These are phyloP conservation scores for Bradypus variegatus DNA, from an alignment of 2,797 vertebrate genomes.

Conservation along the genomic window DNA sequence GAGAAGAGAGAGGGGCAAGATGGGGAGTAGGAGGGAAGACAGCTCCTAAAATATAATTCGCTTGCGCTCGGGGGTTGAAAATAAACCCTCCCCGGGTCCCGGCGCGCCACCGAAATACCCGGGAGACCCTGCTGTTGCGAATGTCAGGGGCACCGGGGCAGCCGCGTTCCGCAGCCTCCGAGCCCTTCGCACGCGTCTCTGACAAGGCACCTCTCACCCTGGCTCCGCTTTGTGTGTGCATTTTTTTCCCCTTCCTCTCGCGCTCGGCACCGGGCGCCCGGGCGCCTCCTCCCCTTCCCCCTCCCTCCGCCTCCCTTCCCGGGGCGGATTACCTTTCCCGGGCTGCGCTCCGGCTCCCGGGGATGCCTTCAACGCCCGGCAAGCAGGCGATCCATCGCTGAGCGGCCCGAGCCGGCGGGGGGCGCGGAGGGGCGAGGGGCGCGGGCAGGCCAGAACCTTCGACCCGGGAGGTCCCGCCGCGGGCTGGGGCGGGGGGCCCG, in stretches of 20 bases:
- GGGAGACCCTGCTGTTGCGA: constrained; percentile 44
- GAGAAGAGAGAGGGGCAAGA: constrained; percentile 21
- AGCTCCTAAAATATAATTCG: constrained; percentile 56
- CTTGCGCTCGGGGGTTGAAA: constrained; percentile 11
- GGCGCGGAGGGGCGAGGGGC: constrained; percentile 68
- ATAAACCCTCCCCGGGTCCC: constrained; percentile 26
- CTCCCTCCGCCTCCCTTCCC: constrained; percentile 70
- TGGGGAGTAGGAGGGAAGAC: constrained; percentile 45
- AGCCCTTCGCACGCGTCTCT: constrained; percentile 74
- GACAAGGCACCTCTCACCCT: constrained; percentile 90
- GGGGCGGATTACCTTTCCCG: constrained; percentile 81
- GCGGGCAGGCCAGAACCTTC: constrained; percentile 90
- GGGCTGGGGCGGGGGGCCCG: constrained; percentile 67
- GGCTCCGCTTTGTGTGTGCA: constrained; percentile 84
- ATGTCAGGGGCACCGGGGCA: constrained; percentile 60
- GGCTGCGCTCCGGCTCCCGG: constrained; percentile 77
- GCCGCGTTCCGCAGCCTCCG: constrained; percentile 73
- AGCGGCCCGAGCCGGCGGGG: constrained; percentile 70
- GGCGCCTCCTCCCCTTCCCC: constrained; percentile 62
- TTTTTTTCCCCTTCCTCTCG: constrained; percentile 66
- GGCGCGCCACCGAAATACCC: background rate
- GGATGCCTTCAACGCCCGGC: constrained; percentile 82
- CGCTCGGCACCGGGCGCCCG: constrained; percentile 56
- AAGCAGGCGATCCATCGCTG: constrained; percentile 84
- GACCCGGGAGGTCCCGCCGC: constrained; percentile 86